phyloP scores from a whole-genome alignment of 2,797 vertebrate species.

The Onychomys arenicola region DNA sequence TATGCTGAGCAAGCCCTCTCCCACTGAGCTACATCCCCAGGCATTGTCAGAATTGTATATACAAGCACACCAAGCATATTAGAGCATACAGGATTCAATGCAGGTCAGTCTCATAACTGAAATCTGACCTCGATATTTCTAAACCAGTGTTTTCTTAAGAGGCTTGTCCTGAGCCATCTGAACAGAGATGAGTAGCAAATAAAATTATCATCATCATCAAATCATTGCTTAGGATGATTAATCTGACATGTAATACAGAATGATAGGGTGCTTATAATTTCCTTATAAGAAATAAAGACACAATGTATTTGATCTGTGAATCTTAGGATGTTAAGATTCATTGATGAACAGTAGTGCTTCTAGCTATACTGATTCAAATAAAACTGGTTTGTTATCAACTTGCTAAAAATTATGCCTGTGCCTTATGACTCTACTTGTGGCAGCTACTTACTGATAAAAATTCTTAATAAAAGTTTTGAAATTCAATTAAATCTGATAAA shows the following conservation, averaged over 20 bases:
- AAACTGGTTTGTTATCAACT: slow-evolving; percentile 53
- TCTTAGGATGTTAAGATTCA: background rate
- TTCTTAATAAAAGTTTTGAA: slow-evolving; percentile 61
- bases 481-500: slow-evolving; percentile 56
- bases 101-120: background rate
- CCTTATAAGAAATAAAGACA: slow-evolving; percentile 15
- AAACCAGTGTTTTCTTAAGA: background rate
- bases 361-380: background rate
- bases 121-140: slow-evolving; percentile 1
- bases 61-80: background rate
- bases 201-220: slow-evolving; percentile 10
- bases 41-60: slow-evolving; percentile 3
- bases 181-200: background rate
- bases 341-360: background rate
- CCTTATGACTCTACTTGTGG: slow-evolving; percentile 11
- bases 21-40: background rate
- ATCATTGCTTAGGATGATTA: slow-evolving; percentile 19
- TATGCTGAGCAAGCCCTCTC: background rate
- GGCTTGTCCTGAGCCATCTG: background rate
- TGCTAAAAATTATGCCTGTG: slow-evolving; percentile 38
- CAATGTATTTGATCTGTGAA: slow-evolving; percentile 17
- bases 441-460: slow-evolving; percentile 47
- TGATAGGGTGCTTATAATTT: slow-evolving; percentile 14
- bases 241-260: slow-evolving; percentile 1
- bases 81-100: slow-evolving; percentile 2